Conservation (phyloP, 2,888 invertebrate genomes). For the Nephrotoma flavescens region DNA sequence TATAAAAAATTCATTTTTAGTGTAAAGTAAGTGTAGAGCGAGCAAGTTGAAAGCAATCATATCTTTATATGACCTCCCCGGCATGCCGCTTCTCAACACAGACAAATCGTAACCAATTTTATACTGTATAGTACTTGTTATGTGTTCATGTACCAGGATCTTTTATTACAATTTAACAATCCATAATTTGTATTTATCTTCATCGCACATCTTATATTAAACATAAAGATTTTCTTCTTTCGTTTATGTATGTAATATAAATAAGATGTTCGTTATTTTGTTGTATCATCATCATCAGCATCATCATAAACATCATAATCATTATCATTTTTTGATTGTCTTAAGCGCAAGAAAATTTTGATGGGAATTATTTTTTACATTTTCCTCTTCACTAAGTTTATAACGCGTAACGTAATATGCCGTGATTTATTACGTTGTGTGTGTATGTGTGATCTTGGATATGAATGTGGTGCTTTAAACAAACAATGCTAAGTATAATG, state of each 20-base stretch:
- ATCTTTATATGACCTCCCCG: background rate
- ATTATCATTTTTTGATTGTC: background rate
- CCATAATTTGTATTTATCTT: background rate
- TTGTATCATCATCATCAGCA: background rate
- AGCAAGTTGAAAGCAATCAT: background rate
- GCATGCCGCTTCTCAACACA: background rate
- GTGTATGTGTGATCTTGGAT: background rate
- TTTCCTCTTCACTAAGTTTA: background rate
- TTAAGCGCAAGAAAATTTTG: background rate
- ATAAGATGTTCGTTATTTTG: background rate
- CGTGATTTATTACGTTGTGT: background rate
- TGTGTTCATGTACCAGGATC: background rate
- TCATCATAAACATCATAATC: background rate
- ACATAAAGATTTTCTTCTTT: background rate
- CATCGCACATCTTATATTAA: background rate
- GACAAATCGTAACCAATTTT: background rate
- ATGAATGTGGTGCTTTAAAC: background rate
- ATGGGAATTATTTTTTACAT: background rate
- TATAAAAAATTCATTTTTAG: background rate
- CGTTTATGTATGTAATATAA: background rate
- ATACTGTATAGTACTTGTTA: background rate
- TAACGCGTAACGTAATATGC: background rate
- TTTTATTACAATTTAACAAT: background rate
- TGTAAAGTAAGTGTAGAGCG: background rate
- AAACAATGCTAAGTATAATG: background rate